Evolutionary conservation across 2,888 invertebrate genomes (phyloP).

Genomic region (Carterocephalus palaemon): DNA sequence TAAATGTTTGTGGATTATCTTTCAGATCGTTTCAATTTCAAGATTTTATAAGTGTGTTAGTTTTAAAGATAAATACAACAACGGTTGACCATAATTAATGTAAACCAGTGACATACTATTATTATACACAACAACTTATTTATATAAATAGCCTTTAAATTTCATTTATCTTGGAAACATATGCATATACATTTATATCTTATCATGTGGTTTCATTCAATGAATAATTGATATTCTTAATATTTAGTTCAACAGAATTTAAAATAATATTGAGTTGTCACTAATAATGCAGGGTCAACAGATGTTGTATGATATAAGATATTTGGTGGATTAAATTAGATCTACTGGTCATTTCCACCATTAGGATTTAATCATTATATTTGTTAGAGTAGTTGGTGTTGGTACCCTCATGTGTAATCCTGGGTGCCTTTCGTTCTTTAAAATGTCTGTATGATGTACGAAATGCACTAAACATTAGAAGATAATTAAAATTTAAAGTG

Average conservation of each 20-base stretch:
- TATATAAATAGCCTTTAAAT: no score
- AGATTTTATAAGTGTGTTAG: conserved; percentile 48
- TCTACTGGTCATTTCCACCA: conserved; percentile 54
- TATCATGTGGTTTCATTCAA: no score
- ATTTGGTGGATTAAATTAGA: conserved; percentile 48
- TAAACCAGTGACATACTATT: conserved; percentile 10
- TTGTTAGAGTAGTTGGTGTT: conserved; percentile 78
- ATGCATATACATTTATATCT: no score
- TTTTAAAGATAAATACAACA: conserved; percentile 54
- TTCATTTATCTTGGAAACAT: no score
- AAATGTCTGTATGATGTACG: conserved; percentile 88
- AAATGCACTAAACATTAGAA: conserved; percentile 94
- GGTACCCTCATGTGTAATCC: conserved; percentile 75
- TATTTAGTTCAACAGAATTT: not conserved
- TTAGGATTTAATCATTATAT: conserved; percentile 74
- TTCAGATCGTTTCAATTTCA: conserved; percentile 66
- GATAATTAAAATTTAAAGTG: conserved; percentile 77
- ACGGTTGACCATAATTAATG: conserved; percentile 47
- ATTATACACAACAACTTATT: no score
- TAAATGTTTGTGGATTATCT: conserved; percentile 62
- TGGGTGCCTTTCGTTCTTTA: conserved; percentile 75
- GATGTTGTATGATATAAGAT: conserved; percentile 49
- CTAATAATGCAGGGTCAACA: conserved; percentile 41
- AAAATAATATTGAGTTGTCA: not conserved
- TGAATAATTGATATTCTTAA: not conserved